phyloP scores from a whole-genome alignment of 2,113 vertebrate genomes.

The Columba janthina region DNA sequence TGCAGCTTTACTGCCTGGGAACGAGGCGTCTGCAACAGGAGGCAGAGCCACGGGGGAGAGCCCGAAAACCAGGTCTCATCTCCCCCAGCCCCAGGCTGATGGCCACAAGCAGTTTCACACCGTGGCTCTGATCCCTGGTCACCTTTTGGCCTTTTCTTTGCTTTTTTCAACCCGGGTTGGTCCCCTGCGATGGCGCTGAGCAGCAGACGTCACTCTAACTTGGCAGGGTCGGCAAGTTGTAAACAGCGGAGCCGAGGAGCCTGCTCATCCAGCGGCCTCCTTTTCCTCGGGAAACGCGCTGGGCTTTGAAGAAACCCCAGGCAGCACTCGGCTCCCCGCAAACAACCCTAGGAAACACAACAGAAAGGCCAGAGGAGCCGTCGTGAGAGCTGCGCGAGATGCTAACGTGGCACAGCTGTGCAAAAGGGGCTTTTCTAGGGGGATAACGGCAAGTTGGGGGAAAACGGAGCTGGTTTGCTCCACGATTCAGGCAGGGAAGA shows the following conservation, averaged over 20 bases:
- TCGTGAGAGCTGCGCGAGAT: neutral
- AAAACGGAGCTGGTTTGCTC: accelerated
- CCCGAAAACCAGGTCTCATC: neutral
- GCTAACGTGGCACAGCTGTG: neutral
- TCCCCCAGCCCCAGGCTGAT: neutral
- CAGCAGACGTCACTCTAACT: neutral
- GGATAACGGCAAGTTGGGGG: accelerated
- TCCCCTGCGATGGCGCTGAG: neutral
- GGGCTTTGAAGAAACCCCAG: neutral
- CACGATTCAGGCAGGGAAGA: accelerated
- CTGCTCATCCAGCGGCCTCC: neutral
- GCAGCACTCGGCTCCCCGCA: neutral
- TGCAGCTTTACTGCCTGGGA: neutral
- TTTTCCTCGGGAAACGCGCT: neutral
- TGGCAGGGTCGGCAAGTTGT: neutral
- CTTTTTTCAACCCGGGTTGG: neutral
- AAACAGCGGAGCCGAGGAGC: neutral
- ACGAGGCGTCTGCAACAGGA: accelerated
- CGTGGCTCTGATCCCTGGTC: neutral
- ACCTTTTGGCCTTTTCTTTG: neutral
- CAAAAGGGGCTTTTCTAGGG: neutral
- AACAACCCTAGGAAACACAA: neutral
- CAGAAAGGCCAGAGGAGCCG: neutral
- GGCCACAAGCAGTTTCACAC: accelerated
- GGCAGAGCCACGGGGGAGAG: neutral